Evolutionary conservation across 2,888 invertebrate genomes (phyloP).

Genomic region (Melikaiella ostensackeni): DNA sequence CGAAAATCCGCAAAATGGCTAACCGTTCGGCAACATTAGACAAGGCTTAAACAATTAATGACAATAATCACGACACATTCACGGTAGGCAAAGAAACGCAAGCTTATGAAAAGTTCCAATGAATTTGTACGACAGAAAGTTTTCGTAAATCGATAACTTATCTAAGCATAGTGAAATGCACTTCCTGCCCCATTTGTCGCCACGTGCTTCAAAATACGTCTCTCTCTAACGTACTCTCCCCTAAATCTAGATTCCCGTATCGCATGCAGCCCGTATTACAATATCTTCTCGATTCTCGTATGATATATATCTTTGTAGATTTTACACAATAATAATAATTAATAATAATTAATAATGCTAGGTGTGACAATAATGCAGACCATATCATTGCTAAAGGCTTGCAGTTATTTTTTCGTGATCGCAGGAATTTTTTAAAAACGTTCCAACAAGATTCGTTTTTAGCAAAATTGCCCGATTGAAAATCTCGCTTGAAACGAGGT

Average conservation of each 20-base stretch:
- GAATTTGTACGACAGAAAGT: conserved; percentile 47
- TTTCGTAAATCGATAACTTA: conserved; percentile 53
- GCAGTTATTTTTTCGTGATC: conserved; percentile 46
- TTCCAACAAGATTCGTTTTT: conserved; percentile 44
- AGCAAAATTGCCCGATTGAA: conserved; percentile 6
- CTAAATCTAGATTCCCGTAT: conserved; percentile 31
- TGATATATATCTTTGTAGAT: conserved; percentile 45
- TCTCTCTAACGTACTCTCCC: conserved; percentile 33
- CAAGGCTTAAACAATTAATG: conserved; percentile 42
- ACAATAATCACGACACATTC: conserved; percentile 48
- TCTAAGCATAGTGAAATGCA: conserved; percentile 56
- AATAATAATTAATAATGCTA: conserved; percentile 41
- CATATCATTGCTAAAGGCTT: conserved; percentile 58
- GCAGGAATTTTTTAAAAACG: conserved; percentile 45
- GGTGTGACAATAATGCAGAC: conserved; percentile 54
- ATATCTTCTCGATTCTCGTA: conserved; percentile 38
- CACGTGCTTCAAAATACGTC: conserved; percentile 50
- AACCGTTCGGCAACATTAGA: conserved; percentile 47
- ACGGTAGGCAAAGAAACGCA: conserved; percentile 55
- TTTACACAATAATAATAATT: conserved; percentile 47
- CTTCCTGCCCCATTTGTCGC: conserved; percentile 50
- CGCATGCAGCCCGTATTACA: conserved; percentile 44
- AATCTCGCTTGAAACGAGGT: neutral
- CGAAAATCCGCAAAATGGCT: conserved; percentile 44
- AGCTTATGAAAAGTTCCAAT: conserved; percentile 59